Percentiles rank a stretch among this genome's conserved stretches.
These are phyloP conservation scores for Xerus inauris DNA, from an alignment of 2,113 vertebrate species.

Conservation along the genomic window DNA sequence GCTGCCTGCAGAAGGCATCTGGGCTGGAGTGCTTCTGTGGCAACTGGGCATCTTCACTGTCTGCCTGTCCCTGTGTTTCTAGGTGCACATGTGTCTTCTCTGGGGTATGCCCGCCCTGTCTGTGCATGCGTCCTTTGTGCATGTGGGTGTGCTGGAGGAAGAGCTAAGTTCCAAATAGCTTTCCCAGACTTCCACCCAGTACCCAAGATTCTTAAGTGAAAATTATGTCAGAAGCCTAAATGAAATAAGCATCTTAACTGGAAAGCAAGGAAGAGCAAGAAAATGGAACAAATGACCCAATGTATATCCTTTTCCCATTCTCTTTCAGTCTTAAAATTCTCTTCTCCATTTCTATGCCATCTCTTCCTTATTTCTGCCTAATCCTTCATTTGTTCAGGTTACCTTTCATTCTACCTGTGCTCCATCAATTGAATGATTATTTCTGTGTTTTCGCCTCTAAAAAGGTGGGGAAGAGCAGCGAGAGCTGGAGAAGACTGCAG, in stretches of 20 bases:
- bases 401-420: not conserved
- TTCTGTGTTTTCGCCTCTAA: not conserved
- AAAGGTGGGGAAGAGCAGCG: not conserved
- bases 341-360: too few species aligned
- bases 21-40: not conserved
- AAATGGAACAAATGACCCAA: not conserved
- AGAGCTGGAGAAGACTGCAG: not conserved
- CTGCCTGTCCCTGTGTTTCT: constrained; percentile 57
- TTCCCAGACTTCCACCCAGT: constrained; percentile 45
- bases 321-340: not conserved
- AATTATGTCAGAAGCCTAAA: constrained; percentile 13
- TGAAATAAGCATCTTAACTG: not conserved
- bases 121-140: not conserved
- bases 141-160: constrained; percentile 40
- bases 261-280: not conserved
- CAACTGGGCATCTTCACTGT: not conserved
- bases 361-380: not conserved
- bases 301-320: not conserved
- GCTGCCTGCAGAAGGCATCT: constrained; percentile 34
- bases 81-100: constrained; percentile 66
- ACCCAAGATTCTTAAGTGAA: not conserved
- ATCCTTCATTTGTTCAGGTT: not conserved
- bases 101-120: constrained; percentile 61
- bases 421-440: not conserved
- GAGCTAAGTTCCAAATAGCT: not conserved